Evolutionary conservation across 2,113 vertebrate genomes (phyloP).

Genomic region (Rhombomys opimus): DNA sequence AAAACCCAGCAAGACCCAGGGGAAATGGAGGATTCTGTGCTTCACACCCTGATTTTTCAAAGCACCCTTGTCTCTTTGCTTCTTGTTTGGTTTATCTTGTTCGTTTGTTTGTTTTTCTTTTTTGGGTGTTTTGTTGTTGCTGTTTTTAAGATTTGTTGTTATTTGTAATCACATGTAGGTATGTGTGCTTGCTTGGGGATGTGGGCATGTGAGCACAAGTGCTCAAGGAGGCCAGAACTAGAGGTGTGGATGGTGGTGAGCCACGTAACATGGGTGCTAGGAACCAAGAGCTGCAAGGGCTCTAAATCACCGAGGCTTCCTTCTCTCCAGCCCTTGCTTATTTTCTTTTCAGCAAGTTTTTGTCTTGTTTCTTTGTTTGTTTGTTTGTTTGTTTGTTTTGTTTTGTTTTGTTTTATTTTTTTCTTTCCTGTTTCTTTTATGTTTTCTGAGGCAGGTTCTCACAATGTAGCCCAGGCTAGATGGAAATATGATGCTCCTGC

Average conservation of each 20-base stretch:
- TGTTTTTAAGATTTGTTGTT: not conserved
- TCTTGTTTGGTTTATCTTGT: not conserved
- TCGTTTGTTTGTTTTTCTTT: too few species aligned
- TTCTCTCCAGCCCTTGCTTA: not conserved
- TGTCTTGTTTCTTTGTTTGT: not conserved
- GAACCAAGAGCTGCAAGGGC: not conserved
- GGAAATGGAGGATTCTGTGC: not conserved
- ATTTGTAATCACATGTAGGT: not conserved
- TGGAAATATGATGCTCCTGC: not conserved
- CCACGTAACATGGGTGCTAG: not conserved
- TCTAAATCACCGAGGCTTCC: too few species aligned
- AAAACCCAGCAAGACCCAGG: not conserved
- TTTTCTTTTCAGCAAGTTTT: not conserved
- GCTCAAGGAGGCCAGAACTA: not conserved
- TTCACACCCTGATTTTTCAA: not conserved
- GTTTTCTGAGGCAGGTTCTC: not conserved
- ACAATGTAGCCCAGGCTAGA: not conserved
- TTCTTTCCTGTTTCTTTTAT: not conserved
- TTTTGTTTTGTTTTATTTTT: too few species aligned
- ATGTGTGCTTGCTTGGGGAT: not conserved
- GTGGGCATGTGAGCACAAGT: not conserved
- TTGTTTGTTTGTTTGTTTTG: too few species aligned
- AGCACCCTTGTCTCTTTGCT: not conserved
- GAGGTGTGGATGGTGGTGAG: not conserved
- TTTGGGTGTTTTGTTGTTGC: not conserved